These are phyloP conservation scores for Muscicapa comitata DNA, from an alignment of 2,797 vertebrate genomes.

Conservation along the genomic window DNA sequence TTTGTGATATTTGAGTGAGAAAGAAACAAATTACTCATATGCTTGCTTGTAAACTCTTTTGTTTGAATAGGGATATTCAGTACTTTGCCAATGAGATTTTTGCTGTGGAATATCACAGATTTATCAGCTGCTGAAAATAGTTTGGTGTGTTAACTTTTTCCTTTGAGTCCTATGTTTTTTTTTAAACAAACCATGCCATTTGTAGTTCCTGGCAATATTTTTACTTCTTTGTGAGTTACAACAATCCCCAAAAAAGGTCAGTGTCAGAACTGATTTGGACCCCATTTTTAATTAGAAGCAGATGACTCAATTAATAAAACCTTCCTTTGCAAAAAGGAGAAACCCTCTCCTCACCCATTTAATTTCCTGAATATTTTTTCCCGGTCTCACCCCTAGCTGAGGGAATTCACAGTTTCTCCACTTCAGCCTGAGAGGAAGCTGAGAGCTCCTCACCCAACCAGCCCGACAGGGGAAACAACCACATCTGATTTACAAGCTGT, in stretches of 20 bases:
- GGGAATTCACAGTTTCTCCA: not conserved
- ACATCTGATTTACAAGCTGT: constrained; percentile 36
- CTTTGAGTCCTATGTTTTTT: not conserved
- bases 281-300: not conserved
- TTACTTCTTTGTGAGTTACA: not conserved
- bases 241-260: not conserved
- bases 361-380: not conserved
- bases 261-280: not conserved
- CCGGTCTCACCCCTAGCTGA: not conserved
- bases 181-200: not conserved
- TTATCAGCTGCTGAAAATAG: not conserved
- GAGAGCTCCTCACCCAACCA: not conserved
- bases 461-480: not conserved
- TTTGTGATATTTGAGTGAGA: not conserved
- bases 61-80: not conserved
- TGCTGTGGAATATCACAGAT: not conserved
- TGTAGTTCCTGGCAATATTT: not conserved
- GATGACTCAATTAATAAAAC: not conserved
- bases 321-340: not conserved
- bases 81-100: not conserved
- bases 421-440: not conserved
- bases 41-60: not conserved
- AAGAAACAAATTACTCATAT: not conserved
- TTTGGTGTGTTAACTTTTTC: not conserved
- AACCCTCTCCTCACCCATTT: fast-evolving